Evolutionary conservation across 1,140 invertebrate species (phyloP).

Genomic region (Papilio glaucus): DNA sequence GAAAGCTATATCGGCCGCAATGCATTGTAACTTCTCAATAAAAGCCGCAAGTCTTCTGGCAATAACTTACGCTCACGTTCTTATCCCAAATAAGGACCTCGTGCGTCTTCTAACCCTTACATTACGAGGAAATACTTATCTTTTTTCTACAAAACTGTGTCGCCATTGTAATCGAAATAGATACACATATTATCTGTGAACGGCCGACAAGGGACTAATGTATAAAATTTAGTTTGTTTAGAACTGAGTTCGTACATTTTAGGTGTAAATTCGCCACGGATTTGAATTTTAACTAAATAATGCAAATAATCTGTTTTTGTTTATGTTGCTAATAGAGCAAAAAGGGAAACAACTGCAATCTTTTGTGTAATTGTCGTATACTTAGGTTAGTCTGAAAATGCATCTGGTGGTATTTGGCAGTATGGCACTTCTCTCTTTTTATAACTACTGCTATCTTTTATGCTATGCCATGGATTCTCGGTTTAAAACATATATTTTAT

Average conservation of each 20-base stretch:
- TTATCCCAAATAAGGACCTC: slow-evolving; percentile 54
- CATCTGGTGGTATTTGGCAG: too few species aligned
- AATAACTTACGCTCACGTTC: slow-evolving; percentile 58
- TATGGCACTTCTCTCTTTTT: too few species aligned
- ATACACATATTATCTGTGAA: slow-evolving; percentile 53
- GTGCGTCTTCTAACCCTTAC: slow-evolving; percentile 54
- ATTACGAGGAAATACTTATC: slow-evolving; percentile 69
- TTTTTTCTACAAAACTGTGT: slow-evolving; percentile 60
- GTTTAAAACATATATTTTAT: neutral
- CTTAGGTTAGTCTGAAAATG: too few species aligned
- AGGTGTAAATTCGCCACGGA: slow-evolving; percentile 1
- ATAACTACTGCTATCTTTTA: too few species aligned
- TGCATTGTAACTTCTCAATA: slow-evolving; percentile 41
- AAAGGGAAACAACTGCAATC: too few species aligned
- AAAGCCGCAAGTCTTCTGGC: slow-evolving; percentile 48
- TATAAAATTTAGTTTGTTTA: slow-evolving; percentile 1
- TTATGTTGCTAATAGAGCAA: neutral
- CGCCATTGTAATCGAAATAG: slow-evolving; percentile 66
- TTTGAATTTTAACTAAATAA: neutral
- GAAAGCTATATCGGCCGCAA: neutral
- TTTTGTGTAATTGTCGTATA: too few species aligned
- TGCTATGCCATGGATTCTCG: neutral
- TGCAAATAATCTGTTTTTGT: neutral
- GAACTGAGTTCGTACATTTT: slow-evolving; percentile 10
- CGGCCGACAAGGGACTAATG: slow-evolving; percentile 46